Evolutionary conservation across 2,797 vertebrate genomes (phyloP).

Genomic region (Rhabdophis nuchalis): DNA sequence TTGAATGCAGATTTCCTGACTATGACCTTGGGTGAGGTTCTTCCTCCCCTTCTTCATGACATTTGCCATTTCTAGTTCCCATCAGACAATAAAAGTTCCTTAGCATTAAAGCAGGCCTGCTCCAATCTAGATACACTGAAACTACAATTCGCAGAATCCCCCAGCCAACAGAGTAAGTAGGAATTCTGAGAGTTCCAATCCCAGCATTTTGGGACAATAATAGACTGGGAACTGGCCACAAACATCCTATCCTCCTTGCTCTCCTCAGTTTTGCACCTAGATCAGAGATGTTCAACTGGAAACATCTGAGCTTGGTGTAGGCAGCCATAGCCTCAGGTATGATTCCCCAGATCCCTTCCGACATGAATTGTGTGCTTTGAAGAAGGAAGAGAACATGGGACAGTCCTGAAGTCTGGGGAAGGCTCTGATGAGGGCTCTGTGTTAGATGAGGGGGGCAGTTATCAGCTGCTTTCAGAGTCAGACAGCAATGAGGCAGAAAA

Average conservation of each 20-base stretch:
- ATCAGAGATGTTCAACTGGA: not conserved
- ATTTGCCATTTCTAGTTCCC: not conserved
- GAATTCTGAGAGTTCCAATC: not conserved
- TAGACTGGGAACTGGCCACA: not conserved
- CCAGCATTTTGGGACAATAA: not conserved
- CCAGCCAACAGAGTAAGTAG: not conserved
- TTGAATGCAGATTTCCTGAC: not conserved
- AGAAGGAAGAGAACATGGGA: not conserved
- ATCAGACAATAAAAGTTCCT: not conserved
- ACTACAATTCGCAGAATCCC: not conserved
- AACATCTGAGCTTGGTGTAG: not conserved
- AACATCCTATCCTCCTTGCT: too few relatives aligned
- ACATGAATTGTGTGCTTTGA: not conserved
- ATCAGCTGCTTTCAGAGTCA: too few relatives aligned
- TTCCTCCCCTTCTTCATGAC: not conserved
- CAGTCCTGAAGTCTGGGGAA: too few relatives aligned
- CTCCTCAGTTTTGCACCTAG: not conserved
- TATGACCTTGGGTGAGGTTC: not conserved
- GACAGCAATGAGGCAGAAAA: too few relatives aligned
- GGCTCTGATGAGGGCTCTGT: too few relatives aligned
- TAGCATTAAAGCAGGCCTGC: not conserved
- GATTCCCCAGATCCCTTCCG: not conserved
- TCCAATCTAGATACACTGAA: not conserved
- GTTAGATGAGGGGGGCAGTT: too few relatives aligned
- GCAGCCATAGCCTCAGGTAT: not conserved